Evolutionary conservation across 2,888 invertebrate species (phyloP), one percentile per base, ranked within the genome.

Genomic region (Arctia plantaginis): DNA sequence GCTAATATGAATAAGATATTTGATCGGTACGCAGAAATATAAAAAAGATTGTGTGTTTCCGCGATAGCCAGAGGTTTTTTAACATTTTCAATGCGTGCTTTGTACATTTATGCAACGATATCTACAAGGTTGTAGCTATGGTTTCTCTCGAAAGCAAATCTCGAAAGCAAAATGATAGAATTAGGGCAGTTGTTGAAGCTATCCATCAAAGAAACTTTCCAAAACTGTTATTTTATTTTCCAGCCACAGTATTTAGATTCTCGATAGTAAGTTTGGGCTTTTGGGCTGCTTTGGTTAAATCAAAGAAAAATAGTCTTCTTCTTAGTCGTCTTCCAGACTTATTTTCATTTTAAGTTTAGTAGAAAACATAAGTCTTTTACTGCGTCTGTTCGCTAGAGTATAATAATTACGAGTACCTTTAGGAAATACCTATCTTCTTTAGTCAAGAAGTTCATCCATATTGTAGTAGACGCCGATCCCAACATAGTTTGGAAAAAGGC

Each of bases 1-100:
- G 23, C 44, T 71, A 66, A 71, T 66, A n/a, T 55, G 66, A 65
- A 47, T 66, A 39, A 65, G 66, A 65, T 66, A 66, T 27, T 35
- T 65, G 30, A 71, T 39, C 47, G 41, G 12, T 68, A 41, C n/a
- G 12, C 66, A 39, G 30, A 55, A 66, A 27, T 23, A 55, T 39
- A 69, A 69, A 51, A n/a, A 55, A 69, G 12, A 55, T 69, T 35
- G 23, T 20, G 15, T 69, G n/a, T 55, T 55, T 55, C 69, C 7
- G 47, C 33, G 30, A 47, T 33, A 23, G 20, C 1, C 13, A 13
- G 12, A 64, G 4, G 35, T 35, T 27, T 62, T 62, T 62, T 30
- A 30, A 27, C 4, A 15, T 4, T 27, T 3, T 4, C 3, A 62
- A 62, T 62, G 27, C 15, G 15, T 6, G 10, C 20, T 20, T 0